Conservation (phyloP, 1,140 invertebrate genomes). For the Cydia strobilella region DNA sequence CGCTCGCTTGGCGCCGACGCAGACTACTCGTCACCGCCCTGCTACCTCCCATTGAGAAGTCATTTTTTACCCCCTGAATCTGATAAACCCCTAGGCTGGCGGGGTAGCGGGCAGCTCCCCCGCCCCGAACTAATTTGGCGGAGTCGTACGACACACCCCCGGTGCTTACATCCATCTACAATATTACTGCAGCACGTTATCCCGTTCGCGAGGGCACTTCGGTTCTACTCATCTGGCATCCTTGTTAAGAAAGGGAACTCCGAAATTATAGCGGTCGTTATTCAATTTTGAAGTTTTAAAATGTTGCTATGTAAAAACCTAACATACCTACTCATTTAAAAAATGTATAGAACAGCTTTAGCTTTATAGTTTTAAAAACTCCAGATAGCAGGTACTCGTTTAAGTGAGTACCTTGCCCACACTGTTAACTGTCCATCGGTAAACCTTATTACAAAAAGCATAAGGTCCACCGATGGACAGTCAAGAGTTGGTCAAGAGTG, state of each 20-base stretch:
- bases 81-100: slow-evolving; percentile 67
- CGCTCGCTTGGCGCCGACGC: slow-evolving; percentile 63
- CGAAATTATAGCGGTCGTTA: slow-evolving; percentile 54
- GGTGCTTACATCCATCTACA: slow-evolving; percentile 78
- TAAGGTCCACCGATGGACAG: too few species aligned
- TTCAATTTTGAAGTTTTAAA: slow-evolving; percentile 28
- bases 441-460: too few species aligned
- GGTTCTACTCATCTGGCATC: slow-evolving; percentile 71
- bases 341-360: too few species aligned
- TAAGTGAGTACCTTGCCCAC: slow-evolving; percentile 6
- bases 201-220: slow-evolving; percentile 71
- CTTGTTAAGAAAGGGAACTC: slow-evolving; percentile 63
- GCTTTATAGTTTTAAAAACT: too few species aligned
- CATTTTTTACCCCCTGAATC: slow-evolving; percentile 78
- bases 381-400: not conserved
- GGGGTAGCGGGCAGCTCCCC: slow-evolving; percentile 62
- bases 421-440: too few species aligned
- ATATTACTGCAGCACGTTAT: slow-evolving; percentile 78
- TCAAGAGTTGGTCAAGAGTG: too few species aligned
- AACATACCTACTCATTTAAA: too few species aligned
- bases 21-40: slow-evolving; percentile 53
- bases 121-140: slow-evolving; percentile 79
- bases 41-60: slow-evolving; percentile 78
- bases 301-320: slow-evolving; percentile 18
- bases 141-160: slow-evolving; percentile 79